Evolutionary conservation across 2,888 invertebrate genomes (phyloP).

Genomic region (Empis stercorea): DNA sequence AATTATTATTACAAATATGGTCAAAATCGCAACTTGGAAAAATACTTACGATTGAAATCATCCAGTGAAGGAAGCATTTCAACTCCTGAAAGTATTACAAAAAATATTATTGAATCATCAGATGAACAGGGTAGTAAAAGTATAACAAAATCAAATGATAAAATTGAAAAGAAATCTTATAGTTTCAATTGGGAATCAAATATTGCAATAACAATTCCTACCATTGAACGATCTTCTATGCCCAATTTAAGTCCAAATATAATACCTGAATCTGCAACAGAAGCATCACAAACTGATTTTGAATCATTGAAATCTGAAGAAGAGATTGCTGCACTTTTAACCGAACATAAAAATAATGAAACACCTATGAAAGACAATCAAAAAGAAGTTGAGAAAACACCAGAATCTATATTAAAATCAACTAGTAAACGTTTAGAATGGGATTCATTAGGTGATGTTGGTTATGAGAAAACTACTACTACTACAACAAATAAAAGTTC

Average conservation of each 20-base stretch:
- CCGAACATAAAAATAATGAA: conserved; percentile 6
- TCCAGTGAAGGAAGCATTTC: conserved; percentile 12
- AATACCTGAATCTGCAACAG: conserved; percentile 5
- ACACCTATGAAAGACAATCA: conserved; percentile 10
- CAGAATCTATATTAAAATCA: conserved; percentile 61
- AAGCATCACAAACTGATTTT: conserved; percentile 4
- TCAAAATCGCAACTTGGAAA: conserved; percentile 50
- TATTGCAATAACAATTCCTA: conserved; percentile 4
- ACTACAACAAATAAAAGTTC: conserved; percentile 36
- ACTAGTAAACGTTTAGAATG: conserved; percentile 59
- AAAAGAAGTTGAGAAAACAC: conserved; percentile 44
- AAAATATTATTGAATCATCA: background rate
- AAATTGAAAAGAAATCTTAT: background rate
- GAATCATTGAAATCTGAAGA: background rate
- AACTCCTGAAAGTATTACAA: background rate
- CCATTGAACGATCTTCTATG: conserved; percentile 1
- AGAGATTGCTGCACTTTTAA: background rate
- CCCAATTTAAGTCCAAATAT: background rate
- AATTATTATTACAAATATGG: conserved; percentile 60
- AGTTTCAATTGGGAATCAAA: conserved; percentile 8
- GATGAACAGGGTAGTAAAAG: background rate
- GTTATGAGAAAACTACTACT: conserved; percentile 51
- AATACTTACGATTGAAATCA: conserved; percentile 42
- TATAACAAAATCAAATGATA: background rate
- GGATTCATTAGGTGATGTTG: conserved; percentile 80